Percentiles rank a stretch among this genome's conserved stretches.
Conservation (phyloP, 2,113 vertebrate genomes). For the Protobothrops mucrosquamatus region DNA sequence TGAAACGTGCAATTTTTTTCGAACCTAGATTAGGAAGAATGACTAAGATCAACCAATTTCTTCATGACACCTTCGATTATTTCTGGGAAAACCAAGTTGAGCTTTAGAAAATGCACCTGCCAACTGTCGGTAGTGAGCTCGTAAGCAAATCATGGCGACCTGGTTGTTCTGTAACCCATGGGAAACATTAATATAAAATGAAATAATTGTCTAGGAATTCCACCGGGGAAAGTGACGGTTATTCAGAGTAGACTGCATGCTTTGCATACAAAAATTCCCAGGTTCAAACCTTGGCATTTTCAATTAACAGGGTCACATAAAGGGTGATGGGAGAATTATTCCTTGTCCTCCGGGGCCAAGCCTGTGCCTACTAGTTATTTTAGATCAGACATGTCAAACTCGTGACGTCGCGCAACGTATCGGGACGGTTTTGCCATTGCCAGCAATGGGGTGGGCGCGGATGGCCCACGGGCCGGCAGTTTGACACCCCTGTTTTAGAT, state of each 20-base stretch:
- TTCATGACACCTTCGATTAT: not conserved
- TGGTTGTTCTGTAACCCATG: not conserved
- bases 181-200: not conserved
- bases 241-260: not conserved
- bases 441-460: no score
- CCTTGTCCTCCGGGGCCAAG: not conserved
- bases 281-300: not conserved
- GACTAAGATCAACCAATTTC: not conserved
- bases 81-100: not conserved
- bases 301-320: not conserved
- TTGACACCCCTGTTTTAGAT: not conserved
- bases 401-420: no score
- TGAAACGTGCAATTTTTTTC: not conserved
- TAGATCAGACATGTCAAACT: not conserved
- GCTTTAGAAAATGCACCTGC: not conserved
- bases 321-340: not conserved
- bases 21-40: not conserved
- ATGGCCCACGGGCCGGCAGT: no score
- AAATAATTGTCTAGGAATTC: not conserved
- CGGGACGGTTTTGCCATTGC: no score
- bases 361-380: not conserved
- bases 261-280: not conserved
- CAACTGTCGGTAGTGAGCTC: not conserved
- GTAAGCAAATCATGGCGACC: not conserved
- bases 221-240: not conserved